These are phyloP conservation scores for Saturnia pavonia DNA, from an alignment of 2,888 invertebrate genomes.

Conservation along the genomic window DNA sequence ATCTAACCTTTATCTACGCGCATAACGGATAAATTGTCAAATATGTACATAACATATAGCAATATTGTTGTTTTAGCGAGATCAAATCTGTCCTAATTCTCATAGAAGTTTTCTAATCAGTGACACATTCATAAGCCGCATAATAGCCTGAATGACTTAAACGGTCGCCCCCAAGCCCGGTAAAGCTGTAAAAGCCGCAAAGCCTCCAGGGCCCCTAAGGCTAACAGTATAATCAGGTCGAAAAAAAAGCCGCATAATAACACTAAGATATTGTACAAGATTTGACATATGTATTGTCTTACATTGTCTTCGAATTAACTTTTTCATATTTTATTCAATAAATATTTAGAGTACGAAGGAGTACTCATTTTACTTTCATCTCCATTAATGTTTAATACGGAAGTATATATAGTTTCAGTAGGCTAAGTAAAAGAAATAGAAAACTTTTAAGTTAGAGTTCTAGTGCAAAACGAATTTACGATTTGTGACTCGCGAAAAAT, in stretches of 20 bases:
- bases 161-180: too few species aligned
- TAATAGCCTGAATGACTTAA: too few species aligned
- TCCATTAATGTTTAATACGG: not conserved
- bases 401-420: not conserved
- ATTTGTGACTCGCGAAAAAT: slow-evolving; percentile 26
- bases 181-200: too few species aligned
- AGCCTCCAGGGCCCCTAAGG: too few species aligned
- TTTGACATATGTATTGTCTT: not conserved
- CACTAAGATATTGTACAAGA: too few species aligned
- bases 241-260: too few species aligned
- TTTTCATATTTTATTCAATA: not conserved
- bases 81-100: not conserved
- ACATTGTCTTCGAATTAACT: not conserved
- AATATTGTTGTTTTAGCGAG: not conserved
- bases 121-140: not conserved
- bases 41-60: not conserved
- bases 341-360: not conserved
- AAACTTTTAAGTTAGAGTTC: slow-evolving; percentile 34
- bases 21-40: not conserved
- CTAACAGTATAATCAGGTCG: too few species aligned
- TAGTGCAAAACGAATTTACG: slow-evolving; percentile 39
- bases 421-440: slow-evolving; percentile 24
- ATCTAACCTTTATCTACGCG: not conserved
- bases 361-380: not conserved
- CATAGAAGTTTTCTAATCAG: slow-evolving; percentile 1